A percentile compares a stretch with the other conserved stretches of the same genome.
Evolutionary conservation across 2,888 invertebrate genomes (phyloP).

Genomic region (Mamestra brassicae): DNA sequence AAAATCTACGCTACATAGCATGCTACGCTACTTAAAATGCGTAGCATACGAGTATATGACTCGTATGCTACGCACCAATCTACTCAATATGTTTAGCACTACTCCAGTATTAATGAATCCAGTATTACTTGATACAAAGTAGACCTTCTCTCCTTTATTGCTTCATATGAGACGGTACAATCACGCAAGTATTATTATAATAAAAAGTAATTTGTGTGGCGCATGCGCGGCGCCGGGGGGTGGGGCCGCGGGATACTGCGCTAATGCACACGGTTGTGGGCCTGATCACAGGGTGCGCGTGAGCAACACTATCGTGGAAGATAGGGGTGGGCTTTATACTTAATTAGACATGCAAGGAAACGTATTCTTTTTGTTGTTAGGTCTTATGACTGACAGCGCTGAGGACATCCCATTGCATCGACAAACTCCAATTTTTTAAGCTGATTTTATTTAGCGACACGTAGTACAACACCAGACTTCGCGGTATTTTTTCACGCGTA

Average conservation of each 20-base stretch:
- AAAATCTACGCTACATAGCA: too few species aligned
- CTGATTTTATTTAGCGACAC: too few species aligned
- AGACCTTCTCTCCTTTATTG: constrained; percentile 30
- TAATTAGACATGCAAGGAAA: neutral
- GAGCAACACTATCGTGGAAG: constrained; percentile 53
- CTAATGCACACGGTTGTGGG: constrained; percentile 75
- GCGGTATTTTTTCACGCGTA: too few species aligned
- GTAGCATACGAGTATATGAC: too few species aligned
- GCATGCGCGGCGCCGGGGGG: constrained; percentile 65
- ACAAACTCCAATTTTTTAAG: too few species aligned
- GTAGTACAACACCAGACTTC: too few species aligned
- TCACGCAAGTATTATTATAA: constrained; percentile 68
- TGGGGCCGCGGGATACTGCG: constrained; percentile 51
- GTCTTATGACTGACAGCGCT: too few species aligned
- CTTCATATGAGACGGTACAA: constrained; percentile 25
- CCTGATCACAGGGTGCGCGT: constrained; percentile 72
- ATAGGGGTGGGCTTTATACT: constrained; percentile 41
- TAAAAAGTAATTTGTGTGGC: constrained; percentile 70
- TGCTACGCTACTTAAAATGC: too few species aligned
- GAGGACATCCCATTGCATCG: too few species aligned
- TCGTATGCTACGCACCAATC: too few species aligned
- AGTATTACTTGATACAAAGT: neutral
- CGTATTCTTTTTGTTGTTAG: neutral
- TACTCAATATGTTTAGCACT: neutral
- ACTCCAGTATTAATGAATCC: too few species aligned